A percentile compares a stretch with the other conserved stretches of the same genome.
Conservation (phyloP, 30 jellyfish, hydroid and myxozoan species). For the Aurelia aurita complex sp. Pacific region DNA sequence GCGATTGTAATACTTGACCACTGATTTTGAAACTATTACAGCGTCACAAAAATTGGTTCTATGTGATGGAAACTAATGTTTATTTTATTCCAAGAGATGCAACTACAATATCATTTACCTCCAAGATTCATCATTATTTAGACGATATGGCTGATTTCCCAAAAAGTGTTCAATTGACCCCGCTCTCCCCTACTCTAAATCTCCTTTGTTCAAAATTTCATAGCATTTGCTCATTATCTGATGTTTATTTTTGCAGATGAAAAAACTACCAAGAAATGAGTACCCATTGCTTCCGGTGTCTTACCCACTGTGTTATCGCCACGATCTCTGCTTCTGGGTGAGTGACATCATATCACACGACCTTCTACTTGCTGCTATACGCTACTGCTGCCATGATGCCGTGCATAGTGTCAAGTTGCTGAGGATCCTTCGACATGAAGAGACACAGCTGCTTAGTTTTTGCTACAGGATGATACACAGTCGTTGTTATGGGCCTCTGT, state of each 20-base stretch:
- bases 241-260: constrained; percentile 12
- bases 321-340: constrained; percentile 93
- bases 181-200: too few relatives aligned
- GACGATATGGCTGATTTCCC: too few relatives aligned
- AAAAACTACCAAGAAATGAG: not conserved
- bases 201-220: too few relatives aligned
- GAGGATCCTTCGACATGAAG: constrained; percentile 76
- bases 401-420: constrained; percentile 80
- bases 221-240: too few relatives aligned
- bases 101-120: too few relatives aligned
- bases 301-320: constrained; percentile 87
- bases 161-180: too few relatives aligned
- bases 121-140: too few relatives aligned
- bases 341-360: constrained; percentile 52
- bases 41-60: too few relatives aligned
- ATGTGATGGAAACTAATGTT: too few relatives aligned
- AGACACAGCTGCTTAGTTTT: constrained; percentile 69
- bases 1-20: too few relatives aligned
- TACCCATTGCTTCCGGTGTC: constrained; percentile 27
- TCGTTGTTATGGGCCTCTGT: constrained; percentile 91
- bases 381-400: constrained; percentile 25
- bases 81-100: too few relatives aligned
- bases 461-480: constrained; percentile 91
- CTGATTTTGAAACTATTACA: too few relatives aligned
- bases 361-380: constrained; percentile 53